Conservation (phyloP, 1,140 invertebrate species). For the Apis dorsata region DNA sequence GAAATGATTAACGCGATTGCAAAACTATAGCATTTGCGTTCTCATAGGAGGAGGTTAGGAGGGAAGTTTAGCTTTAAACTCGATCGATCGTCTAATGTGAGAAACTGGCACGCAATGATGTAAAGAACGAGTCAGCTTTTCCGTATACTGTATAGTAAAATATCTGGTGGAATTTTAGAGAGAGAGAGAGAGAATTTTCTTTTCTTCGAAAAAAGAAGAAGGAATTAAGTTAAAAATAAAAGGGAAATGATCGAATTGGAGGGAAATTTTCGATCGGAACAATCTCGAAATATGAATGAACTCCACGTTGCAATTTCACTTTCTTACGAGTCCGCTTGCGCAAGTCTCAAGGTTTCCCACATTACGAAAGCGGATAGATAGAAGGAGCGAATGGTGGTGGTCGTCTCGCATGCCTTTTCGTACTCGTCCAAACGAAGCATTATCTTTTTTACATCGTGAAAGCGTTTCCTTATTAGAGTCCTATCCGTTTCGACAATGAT, state of each 20-base stretch:
- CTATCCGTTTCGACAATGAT: no score
- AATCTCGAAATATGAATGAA: slow-evolving; percentile 76
- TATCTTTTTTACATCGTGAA: slow-evolving; percentile 36
- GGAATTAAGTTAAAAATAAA: neutral
- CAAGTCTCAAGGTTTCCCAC: slow-evolving; percentile 78
- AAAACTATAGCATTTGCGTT: neutral
- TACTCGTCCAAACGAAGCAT: slow-evolving; percentile 28
- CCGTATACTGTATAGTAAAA: no score
- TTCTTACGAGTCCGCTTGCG: slow-evolving; percentile 76
- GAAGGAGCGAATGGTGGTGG: slow-evolving; percentile 51
- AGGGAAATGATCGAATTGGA: slow-evolving; percentile 16
- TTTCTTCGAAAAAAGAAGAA: no score
- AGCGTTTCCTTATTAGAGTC: slow-evolving; percentile 18
- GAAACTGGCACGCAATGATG: no score
- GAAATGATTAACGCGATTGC: neutral
- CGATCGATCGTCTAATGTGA: no score
- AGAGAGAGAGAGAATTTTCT: no score
- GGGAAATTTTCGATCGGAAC: slow-evolving; percentile 7
- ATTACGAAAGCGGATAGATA: slow-evolving; percentile 78
- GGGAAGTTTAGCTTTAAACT: no score
- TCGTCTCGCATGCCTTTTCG: slow-evolving; percentile 35
- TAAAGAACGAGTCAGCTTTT: no score
- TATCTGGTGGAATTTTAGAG: no score
- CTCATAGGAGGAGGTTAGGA: neutral
- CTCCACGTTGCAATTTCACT: slow-evolving; percentile 77